Conservation (phyloP, 2,797 vertebrate genomes). For the Amniataba percoides region DNA sequence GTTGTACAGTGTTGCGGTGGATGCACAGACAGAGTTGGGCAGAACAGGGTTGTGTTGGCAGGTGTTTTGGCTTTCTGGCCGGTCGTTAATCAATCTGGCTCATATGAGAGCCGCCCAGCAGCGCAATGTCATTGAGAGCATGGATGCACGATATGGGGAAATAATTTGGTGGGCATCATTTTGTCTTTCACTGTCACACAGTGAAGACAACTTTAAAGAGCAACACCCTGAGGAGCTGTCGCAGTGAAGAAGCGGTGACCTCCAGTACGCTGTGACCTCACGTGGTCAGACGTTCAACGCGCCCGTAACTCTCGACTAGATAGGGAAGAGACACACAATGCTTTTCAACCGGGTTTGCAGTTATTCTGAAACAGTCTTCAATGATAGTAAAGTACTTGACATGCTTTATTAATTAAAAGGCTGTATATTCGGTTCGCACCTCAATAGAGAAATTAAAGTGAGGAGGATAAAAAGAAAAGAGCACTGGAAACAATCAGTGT, state of each 20-base stretch:
- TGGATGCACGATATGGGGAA: slow-evolving; percentile 8
- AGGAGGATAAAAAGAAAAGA: neutral
- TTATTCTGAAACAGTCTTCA: neutral
- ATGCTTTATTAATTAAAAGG: neutral
- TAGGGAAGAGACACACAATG: neutral
- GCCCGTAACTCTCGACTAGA: neutral
- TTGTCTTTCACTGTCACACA: neutral
- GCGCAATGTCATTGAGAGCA: slow-evolving; percentile 30
- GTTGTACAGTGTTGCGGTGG: slow-evolving; percentile 16
- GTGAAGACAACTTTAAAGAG: neutral
- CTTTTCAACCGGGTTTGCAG: neutral
- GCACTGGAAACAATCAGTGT: neutral
- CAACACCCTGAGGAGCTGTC: neutral
- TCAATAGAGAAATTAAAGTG: neutral
- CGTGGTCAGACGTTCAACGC: neutral
- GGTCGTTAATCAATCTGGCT: slow-evolving; percentile 2
- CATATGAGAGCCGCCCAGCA: neutral
- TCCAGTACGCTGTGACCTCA: neutral
- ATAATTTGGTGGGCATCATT: neutral
- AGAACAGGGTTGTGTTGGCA: slow-evolving; percentile 21
- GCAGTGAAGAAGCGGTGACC: neutral
- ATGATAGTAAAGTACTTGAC: neutral
- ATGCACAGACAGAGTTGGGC: slow-evolving; percentile 25
- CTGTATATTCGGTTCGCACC: too few relatives aligned
- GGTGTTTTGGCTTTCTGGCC: slow-evolving; percentile 13